Evolutionary conservation across 2,797 vertebrate genomes (phyloP).

Genomic region (Pantherophis vulpinus): DNA sequence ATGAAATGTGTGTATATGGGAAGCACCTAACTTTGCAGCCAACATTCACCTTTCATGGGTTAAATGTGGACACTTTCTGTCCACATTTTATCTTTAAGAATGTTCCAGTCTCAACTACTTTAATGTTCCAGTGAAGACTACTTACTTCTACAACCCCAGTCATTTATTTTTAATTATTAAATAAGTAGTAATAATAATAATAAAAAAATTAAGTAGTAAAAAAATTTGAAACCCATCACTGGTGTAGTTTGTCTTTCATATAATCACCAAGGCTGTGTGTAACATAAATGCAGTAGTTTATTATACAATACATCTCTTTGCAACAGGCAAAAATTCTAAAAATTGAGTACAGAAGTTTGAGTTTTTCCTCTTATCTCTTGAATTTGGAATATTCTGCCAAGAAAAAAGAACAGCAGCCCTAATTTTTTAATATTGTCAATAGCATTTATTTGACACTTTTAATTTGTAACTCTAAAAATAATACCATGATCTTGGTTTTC

Average conservation of each 20-base stretch:
- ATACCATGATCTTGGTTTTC: neutral
- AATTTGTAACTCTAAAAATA: neutral
- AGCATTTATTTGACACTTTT: neutral
- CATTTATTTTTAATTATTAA: neutral
- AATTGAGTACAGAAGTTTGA: neutral
- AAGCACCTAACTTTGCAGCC: neutral
- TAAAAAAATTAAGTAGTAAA: too few relatives aligned
- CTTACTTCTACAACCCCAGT: neutral
- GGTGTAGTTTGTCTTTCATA: neutral
- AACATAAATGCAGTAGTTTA: neutral
- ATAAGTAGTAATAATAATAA: too few relatives aligned
- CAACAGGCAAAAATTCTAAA: neutral
- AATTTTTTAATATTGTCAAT: neutral
- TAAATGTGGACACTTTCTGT: neutral
- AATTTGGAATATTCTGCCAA: neutral
- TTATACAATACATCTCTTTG: neutral
- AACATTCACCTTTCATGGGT: neutral
- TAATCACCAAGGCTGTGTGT: neutral
- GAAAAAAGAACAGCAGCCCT: too few relatives aligned
- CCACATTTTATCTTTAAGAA: neutral
- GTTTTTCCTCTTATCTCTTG: neutral
- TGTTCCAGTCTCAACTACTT: neutral
- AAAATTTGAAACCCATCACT: too few relatives aligned
- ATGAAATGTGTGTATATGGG: neutral
- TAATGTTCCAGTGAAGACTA: neutral